These are phyloP conservation scores for Bergia puertoricense DNA, from an alignment of 92 coral and sea anemone species.

Conservation along the genomic window DNA sequence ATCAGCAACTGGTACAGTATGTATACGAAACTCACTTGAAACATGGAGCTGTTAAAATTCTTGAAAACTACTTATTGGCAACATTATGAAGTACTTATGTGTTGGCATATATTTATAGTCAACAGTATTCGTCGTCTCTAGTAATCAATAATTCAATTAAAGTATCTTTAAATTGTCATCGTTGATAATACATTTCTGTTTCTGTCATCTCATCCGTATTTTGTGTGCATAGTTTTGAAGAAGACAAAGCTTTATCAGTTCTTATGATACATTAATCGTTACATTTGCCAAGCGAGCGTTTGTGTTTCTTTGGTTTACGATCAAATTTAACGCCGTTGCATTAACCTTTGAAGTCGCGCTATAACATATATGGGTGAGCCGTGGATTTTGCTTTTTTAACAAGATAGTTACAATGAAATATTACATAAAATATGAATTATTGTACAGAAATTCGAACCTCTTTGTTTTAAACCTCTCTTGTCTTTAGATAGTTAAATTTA, in stretches of 20 bases:
- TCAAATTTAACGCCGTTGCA: not conserved
- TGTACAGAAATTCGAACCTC: not conserved
- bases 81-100: not conserved
- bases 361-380: not conserved
- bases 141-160: slow-evolving; percentile 35
- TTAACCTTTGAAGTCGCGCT: not conserved
- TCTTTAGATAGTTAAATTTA: no score
- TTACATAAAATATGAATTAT: no score
- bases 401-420: not conserved
- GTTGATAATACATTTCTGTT: not conserved
- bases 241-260: not conserved
- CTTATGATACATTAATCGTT: slow-evolving; percentile 6
- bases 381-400: not conserved
- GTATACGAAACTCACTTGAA: slow-evolving; percentile 5
- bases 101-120: not conserved
- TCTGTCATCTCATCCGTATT: slow-evolving; percentile 27
- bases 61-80: not conserved
- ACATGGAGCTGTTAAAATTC: not conserved
- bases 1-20: not conserved
- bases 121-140: not conserved
- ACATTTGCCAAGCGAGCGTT: not conserved
- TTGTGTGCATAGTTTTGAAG: not conserved
- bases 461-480: not conserved
- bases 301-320: not conserved
- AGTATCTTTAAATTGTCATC: slow-evolving; percentile 13